phyloP scores from a whole-genome alignment of 2,113 vertebrate species.

The Genyomyrus donnyi region DNA sequence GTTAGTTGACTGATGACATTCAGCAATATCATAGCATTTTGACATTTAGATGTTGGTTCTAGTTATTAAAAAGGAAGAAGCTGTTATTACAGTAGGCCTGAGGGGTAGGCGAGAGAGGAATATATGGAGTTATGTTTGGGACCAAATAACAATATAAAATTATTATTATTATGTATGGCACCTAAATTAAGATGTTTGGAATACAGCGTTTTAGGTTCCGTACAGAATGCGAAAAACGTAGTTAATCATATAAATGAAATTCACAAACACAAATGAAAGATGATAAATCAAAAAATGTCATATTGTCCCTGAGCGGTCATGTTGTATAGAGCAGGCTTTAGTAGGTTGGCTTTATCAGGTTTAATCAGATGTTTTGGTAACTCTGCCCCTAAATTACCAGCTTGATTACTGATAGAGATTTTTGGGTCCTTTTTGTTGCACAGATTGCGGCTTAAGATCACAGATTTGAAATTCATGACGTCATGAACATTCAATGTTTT shows the following conservation, averaged over 20 bases:
- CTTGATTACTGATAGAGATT: background rate
- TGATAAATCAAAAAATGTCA: background rate
- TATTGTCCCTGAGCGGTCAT: background rate
- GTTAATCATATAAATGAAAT: background rate
- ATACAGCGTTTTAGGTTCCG: background rate
- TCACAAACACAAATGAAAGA: background rate
- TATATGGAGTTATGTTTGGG: background rate
- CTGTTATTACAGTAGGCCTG: background rate
- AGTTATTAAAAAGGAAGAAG: background rate
- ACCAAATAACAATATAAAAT: background rate
- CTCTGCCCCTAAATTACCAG: background rate
- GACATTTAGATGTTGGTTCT: conserved; percentile 12
- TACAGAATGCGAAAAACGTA: background rate
- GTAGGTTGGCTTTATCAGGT: background rate
- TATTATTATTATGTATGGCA: background rate
- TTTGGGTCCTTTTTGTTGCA: background rate
- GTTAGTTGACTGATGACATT: conserved; percentile 2
- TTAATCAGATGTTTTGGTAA: background rate
- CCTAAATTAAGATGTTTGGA: background rate
- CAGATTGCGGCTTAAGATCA: background rate
- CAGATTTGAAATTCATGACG: background rate
- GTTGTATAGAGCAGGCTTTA: background rate
- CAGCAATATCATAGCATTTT: conserved; percentile 7
- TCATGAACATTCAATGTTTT: background rate
- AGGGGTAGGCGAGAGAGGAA: background rate